Percentiles rank a stretch among this genome's conserved stretches.
Evolutionary conservation across 2,888 invertebrate genomes (phyloP).

Genomic region (Metallyticus violacea): DNA sequence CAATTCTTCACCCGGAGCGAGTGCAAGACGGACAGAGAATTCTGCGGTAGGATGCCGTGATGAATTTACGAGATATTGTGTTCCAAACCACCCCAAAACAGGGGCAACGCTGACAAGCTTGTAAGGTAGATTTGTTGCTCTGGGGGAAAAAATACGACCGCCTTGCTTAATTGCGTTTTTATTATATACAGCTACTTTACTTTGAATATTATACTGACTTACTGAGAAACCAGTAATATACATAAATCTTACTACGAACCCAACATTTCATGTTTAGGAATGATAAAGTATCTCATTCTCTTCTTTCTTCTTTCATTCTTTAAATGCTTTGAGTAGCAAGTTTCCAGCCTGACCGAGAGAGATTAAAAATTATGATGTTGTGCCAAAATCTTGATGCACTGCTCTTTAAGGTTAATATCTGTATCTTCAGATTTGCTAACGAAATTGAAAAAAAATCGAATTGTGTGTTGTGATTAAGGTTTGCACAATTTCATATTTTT

Average conservation of each 20-base stretch:
- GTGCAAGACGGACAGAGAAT: background rate
- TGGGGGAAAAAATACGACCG: background rate
- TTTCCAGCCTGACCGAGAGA: too few relatives aligned
- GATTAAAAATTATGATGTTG: too few relatives aligned
- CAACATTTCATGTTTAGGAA: background rate
- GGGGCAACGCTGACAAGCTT: background rate
- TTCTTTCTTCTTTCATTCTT: too few relatives aligned
- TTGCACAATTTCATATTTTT: too few relatives aligned
- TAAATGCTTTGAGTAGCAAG: too few relatives aligned
- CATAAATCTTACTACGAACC: background rate
- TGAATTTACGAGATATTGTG: conserved; percentile 10
- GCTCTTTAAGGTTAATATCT: too few relatives aligned
- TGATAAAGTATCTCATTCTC: too few relatives aligned
- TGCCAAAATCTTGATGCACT: too few relatives aligned
- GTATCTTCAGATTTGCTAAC: too few relatives aligned
- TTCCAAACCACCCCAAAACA: background rate
- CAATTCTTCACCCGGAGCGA: background rate
- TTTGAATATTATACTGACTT: background rate
- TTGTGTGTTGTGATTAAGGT: too few relatives aligned
- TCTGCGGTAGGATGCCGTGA: background rate
- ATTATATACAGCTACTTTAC: background rate
- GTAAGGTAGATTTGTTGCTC: background rate
- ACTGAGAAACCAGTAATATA: background rate
- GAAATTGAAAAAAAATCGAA: too few relatives aligned
- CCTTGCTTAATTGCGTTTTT: background rate